Evolutionary conservation across 2,888 invertebrate genomes (phyloP), one percentile per base, ranked within the genome.

Genomic region (Neoaliturus tenellus): DNA sequence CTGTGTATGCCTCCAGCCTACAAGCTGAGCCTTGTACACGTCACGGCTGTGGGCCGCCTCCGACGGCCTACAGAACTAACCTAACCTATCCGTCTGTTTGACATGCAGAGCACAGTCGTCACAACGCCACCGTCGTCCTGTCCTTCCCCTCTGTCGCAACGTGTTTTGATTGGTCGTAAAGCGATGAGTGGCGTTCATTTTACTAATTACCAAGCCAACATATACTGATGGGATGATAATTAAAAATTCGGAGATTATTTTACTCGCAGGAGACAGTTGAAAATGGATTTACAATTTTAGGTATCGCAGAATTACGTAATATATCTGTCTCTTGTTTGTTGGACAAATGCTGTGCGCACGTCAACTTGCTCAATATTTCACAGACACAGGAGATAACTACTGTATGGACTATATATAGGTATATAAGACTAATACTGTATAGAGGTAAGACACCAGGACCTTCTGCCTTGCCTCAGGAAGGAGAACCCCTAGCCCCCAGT

Each of bases 1-100:
- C 62, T 6, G 28, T 31, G 4, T 14, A 62, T 17, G 10, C 44
- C 12, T 20, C 2, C 51, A 4, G 31, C 28, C 28, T 62, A 28
- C 62, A 5, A 6, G 39, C 12, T 44, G 44, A 3, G 17, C 51
- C 51, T 23, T 14, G 51, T 23, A 39, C 51, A 48, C 48, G 12
- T 55, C 3, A 25, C 55, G 12, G 20, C 3, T 25, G 62, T 62
- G 62, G 28, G 62, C 28, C 10, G 28, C 51, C 51, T 12, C 51
- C 20, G 51, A 23, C 51, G 20, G 2, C 62, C 62, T 14, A 62
- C 51, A 51, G 51, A 8, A 28, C 8, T 31, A 62, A 31, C 62
- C 62, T 31, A 31, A 62, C 62, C 62, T 62, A 62, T 62, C 31
- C 62, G 31, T 62, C 31, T 28, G 62, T 31, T 62, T 62, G 62